Base-by-base conservation (phyloP, 2,888 invertebrate genomes). In the Pasiphila rectangulata region DNA sequence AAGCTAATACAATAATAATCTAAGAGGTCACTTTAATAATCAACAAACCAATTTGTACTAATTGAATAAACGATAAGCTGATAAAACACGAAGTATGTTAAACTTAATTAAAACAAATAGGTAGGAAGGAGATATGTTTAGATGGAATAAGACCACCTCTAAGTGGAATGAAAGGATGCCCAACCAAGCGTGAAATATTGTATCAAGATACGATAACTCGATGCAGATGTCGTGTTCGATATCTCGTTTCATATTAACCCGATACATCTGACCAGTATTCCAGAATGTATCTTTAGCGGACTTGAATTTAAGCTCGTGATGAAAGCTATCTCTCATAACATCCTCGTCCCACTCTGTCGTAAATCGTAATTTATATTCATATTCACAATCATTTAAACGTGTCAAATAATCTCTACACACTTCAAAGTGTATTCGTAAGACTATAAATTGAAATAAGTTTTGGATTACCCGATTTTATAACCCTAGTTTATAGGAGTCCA, bases 261-360 rank as follows among this genome's bases (percentile, higher is more conserved):
- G 24, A 45, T 46, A 36, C 25, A 38, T 34, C 35, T 25, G 48
- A 43, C 23, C 43, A 34, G 12, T 24, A 36, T 49, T 48, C 25
- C 39, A 41, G 46, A 54, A 46, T 16, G 9, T 27, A 49, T 46
- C 41, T 41, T 25, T 42, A 40, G 36, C 37, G 29, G 10, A 16
- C 17, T 29, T 35, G 12, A n/a, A 27, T 41, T 47, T 51, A 45
- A 32, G 47, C 51, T 32, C 15, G n/a, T 17, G 55, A 55, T 57
- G 57, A 61, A 55, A 57, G 57, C 56, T 61, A 54, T 57, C 54
- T 49, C 53, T 51, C 36, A 42, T 42, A 41, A 54, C 50, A 61
- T 61, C 60, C 55, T 48, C 64, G 34, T 49, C 68, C 66, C 63
- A 70, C 67, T 44, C 58, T 3, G 47, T 55, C 54, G 54, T 54